Evolutionary conservation across 2,113 vertebrate genomes (phyloP), one percentile per base, ranked within the genome.

Genomic region (Vireo altiloquus): DNA sequence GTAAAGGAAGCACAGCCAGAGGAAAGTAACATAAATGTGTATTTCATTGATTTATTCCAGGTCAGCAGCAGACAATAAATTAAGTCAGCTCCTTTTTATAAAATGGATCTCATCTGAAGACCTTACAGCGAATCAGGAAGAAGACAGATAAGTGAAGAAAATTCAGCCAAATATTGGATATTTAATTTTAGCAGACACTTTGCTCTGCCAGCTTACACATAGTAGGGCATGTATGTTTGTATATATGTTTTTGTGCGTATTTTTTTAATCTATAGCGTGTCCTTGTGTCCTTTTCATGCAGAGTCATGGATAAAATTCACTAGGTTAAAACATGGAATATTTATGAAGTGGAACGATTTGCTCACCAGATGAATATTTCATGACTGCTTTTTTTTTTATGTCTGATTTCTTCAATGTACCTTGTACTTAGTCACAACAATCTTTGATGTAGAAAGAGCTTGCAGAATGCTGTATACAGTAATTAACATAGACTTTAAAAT

Each of bases 361-460:
- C 56, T 92, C 65, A 64, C 22, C 14, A 27, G 69, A 94, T 97
- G 25, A 96, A 97, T 97, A 88, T 95, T 96, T 96, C 90, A 95
- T 93, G 19, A 85, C 30, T 46, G 57, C 15, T 52, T 3, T 76
- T 91, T 91, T 93, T 85, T 95, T 42, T 82, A 30, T 90, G 63
- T 93, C 82, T 91, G 65, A 11, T 83, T 92, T 78, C 82, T 95
- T 87, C 39, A 82, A 39, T 19, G 9, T 49, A 30, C 84, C 40
- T 96, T 85, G 33, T 75, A 46, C 76, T 85, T 72, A 81, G 49
- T 83, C 37, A 59, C 80, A 87, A 90, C 60, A 79, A 46, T 33
- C 72, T 96, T 95, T 93, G 90, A 94, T 95, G 63, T 75, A 89
- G 81, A 81, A 93, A 91, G 24, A 4, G 50, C 11, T 87, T 71